Percentiles rank a stretch among this genome's conserved stretches.
phyloP scores from a whole-genome alignment of 2,113 vertebrate genomes.

The Archocentrus centrarchus region DNA sequence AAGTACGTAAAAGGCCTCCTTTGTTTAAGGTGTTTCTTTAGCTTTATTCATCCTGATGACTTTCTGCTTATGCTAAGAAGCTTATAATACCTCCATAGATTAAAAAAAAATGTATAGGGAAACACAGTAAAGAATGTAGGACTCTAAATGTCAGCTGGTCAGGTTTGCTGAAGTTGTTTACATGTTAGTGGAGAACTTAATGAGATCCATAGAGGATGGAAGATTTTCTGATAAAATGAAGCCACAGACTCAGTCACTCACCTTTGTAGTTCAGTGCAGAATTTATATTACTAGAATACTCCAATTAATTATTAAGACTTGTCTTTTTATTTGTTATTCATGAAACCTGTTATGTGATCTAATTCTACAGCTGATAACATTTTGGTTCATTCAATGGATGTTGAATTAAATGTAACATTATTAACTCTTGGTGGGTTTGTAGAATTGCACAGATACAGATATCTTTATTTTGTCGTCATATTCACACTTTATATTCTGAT shows the following conservation, averaged over 20 bases:
- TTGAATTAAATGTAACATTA: no score
- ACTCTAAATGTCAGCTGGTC: not conserved
- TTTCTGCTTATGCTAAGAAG: not conserved
- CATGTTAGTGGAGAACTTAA: no score
- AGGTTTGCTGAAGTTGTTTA: not conserved
- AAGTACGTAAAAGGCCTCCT: no score
- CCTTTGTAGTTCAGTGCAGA: fast-evolving
- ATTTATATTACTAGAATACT: not conserved
- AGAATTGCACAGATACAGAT: not conserved
- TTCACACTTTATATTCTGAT: slow-evolving; percentile 21
- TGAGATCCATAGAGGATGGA: not conserved
- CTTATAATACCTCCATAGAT: fast-evolving
- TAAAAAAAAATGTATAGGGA: not conserved
- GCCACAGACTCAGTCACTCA: fast-evolving
- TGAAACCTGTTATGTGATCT: not conserved
- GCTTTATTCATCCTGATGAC: no score
- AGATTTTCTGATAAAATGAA: not conserved
- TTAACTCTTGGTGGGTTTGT: not conserved
- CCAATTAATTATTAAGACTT: not conserved
- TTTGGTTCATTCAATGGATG: no score
- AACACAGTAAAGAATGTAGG: not conserved
- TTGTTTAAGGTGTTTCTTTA: no score
- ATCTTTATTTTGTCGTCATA: not conserved
- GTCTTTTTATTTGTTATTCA: no score
- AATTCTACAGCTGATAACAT: not conserved